phyloP scores from a whole-genome alignment of 92 coral and sea anemone genomes.

The Phenganax subtilis region DNA sequence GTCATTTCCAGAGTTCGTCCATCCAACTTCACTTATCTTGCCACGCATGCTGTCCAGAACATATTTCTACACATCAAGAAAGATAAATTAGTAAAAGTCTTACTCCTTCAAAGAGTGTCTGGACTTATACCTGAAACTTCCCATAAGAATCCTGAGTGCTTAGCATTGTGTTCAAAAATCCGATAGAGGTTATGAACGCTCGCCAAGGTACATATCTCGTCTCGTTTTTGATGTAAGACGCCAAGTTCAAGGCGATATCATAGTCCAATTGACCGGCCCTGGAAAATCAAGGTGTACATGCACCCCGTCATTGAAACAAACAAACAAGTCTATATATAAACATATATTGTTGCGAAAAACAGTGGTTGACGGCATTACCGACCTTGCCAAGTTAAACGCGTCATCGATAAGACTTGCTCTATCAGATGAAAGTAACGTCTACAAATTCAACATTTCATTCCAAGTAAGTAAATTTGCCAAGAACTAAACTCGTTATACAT shows the following conservation, averaged over 20 bases:
- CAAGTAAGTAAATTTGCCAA: background rate
- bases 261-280: conserved; percentile 75
- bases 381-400: conserved; percentile 92
- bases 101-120: background rate
- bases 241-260: conserved; percentile 56
- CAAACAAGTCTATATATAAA: background rate
- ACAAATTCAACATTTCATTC: background rate
- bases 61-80: background rate
- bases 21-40: conserved; percentile 12
- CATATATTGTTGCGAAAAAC: background rate
- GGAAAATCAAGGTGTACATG: background rate
- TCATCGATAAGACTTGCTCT: conserved; percentile 83
- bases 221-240: conserved; percentile 62
- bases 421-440: conserved; percentile 69
- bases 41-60: background rate
- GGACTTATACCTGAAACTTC: conserved; percentile 54
- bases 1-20: conserved; percentile 6
- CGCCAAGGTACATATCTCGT: conserved; percentile 79
- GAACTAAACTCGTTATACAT: background rate
- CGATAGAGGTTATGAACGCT: conserved; percentile 64
- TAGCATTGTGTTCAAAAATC: conserved; percentile 57
- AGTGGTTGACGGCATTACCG: background rate
- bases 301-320: background rate
- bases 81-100: background rate
- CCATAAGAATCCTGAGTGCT: conserved; percentile 75